Evolutionary conservation across 2,113 vertebrate species (phyloP).

Genomic region (Solea solea): DNA sequence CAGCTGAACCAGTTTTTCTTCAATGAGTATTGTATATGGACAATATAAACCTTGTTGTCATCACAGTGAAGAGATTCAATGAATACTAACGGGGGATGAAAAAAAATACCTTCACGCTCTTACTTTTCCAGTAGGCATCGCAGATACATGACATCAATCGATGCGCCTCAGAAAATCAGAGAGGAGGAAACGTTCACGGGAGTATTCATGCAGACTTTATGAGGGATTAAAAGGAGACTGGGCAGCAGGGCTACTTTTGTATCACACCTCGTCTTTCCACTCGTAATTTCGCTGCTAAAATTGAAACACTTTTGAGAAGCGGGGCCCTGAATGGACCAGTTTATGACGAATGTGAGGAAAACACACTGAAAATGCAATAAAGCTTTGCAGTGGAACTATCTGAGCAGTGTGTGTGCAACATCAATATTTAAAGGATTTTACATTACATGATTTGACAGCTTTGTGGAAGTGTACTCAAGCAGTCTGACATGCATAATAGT

Average conservation of each 20-base stretch:
- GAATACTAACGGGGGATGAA: constrained; percentile 1
- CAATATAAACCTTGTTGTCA: constrained; percentile 43
- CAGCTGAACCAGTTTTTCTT: constrained; percentile 13
- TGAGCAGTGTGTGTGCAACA: not conserved
- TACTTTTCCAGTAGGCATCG: constrained; percentile 14
- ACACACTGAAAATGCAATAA: not conserved
- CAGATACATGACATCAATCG: not conserved
- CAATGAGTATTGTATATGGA: constrained; percentile 8
- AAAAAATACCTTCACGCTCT: constrained; percentile 15
- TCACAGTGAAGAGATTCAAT: constrained; percentile 27
- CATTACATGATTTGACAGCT: not conserved
- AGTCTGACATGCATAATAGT: not conserved
- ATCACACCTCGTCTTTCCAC: not conserved
- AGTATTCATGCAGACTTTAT: constrained; percentile 8
- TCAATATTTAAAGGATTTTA: not conserved
- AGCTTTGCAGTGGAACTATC: not conserved
- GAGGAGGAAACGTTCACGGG: not conserved
- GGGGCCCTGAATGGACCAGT: not conserved
- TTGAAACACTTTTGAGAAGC: too few species aligned
- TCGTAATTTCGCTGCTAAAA: too few species aligned
- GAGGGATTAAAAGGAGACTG: not conserved
- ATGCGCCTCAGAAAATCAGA: constrained; percentile 7
- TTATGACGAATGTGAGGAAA: not conserved
- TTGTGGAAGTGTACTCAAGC: not conserved
- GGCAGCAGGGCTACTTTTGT: not conserved